Evolutionary conservation across 2,113 vertebrate genomes (phyloP), one percentile per base, ranked within the genome.

Genomic region (Paramisgurnus dabryanus): DNA sequence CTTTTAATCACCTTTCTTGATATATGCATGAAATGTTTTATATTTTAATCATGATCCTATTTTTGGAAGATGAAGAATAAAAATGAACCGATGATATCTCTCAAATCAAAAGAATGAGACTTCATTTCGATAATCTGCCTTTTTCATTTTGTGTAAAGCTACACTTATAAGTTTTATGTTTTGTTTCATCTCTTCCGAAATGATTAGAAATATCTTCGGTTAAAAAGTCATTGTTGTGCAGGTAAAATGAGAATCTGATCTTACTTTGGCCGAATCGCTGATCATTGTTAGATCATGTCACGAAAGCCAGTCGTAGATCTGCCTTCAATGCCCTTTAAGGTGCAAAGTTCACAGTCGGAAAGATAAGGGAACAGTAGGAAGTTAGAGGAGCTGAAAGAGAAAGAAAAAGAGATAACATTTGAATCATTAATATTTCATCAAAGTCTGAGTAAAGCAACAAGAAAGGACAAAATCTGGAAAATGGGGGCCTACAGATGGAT

Each of bases 241-340:
- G 85, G 87, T 89, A 89, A 92, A 90, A 85, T 83, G 85, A 85
- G 83, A 82, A 68, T 85, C 86, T 84, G 82, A 86, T 81, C 75
- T 66, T 81, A 55, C 69, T 55, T 85, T 89, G 90, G 92, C 77
- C 86, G 85, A 90, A 90, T 90, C 82, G 82, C 71, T 90, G 85
- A 90, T 89, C 87, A 88, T 77, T 87, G 87, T 92, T 84, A 91
- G 89, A 91, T 92, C 89, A 91, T 76, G 81, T 91, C 89, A 92
- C 91, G 87, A 92, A 92, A 93, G 89, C 86, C 85, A 86, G 82
- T 49, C 57, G 67, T 85, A 82, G 81, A 87, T 88, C 84, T 88
- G 86, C 81, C 55, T 82, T 65, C 89, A 87, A 72, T 87, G 86
- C 83, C 89, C 84, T 90, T 88, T 76, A 83, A 89, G 83, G 85